These are phyloP conservation scores for Prinia subflava DNA, from an alignment of 2,113 vertebrate species.

Conservation along the genomic window DNA sequence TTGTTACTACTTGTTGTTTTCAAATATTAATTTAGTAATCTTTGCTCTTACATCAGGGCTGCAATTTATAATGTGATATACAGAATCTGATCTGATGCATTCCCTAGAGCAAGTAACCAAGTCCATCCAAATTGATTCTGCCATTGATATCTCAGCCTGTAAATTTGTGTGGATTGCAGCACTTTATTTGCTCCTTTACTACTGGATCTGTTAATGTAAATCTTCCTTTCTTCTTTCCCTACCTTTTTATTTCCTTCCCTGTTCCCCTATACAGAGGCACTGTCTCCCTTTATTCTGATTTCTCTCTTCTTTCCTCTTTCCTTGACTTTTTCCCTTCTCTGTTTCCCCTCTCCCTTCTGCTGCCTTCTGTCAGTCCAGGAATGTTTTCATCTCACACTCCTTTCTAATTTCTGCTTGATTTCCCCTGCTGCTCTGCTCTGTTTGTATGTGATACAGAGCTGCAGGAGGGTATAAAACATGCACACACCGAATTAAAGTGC, in stretches of 20 bases:
- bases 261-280: background rate
- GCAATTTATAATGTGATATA: background rate
- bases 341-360: background rate
- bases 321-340: background rate
- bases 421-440: slow-evolving; percentile 37
- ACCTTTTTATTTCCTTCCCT: background rate
- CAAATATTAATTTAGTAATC: background rate
- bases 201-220: background rate
- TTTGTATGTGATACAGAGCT: slow-evolving; percentile 18
- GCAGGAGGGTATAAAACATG: slow-evolving; percentile 17
- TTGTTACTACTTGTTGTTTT: background rate
- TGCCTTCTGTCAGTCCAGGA: slow-evolving; percentile 3
- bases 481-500: background rate
- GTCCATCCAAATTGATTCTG: slow-evolving; percentile 31
- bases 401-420: slow-evolving; percentile 36
- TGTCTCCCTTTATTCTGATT: background rate
- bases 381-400: background rate
- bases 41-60: background rate
- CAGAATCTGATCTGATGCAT: background rate
- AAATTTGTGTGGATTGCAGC: slow-evolving; percentile 26
- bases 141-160: slow-evolving; percentile 24
- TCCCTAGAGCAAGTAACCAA: slow-evolving; percentile 21
- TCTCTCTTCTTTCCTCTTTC: background rate
- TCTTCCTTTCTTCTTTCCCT: background rate
- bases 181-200: background rate